Percentiles rank a stretch among this genome's conserved stretches.
Conservation (phyloP, 2,797 vertebrate genomes). For the Hemitrygon akajei region DNA sequence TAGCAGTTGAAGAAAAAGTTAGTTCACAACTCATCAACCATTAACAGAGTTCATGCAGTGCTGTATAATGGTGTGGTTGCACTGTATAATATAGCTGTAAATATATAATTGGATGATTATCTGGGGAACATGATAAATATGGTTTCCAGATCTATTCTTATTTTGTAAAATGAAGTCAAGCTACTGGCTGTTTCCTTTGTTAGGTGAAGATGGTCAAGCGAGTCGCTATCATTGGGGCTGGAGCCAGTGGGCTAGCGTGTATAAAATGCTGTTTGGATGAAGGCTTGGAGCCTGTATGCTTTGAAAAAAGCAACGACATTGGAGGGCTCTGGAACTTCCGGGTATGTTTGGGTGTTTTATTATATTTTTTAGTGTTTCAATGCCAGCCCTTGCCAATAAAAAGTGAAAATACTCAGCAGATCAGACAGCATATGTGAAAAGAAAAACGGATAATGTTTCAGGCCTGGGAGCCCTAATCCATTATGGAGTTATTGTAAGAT, state of each 20-base stretch:
- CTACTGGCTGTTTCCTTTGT: neutral
- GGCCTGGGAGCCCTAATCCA: too few relatives aligned
- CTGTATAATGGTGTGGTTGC: neutral
- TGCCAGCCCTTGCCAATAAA: neutral
- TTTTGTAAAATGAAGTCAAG: neutral
- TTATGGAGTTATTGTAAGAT: too few relatives aligned
- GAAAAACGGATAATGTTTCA: too few relatives aligned
- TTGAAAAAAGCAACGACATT: conserved; percentile 56
- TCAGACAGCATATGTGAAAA: too few relatives aligned
- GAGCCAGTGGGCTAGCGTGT: conserved; percentile 54
- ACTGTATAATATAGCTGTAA: neutral
- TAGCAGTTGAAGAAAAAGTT: neutral
- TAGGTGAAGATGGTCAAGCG: conserved; percentile 51
- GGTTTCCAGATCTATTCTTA: neutral
- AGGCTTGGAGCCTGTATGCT: conserved; percentile 62
- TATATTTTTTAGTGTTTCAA: neutral
- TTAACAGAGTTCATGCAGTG: neutral
- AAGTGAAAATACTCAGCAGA: too few relatives aligned
- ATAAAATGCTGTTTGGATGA: conserved; percentile 65
- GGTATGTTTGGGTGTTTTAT: neutral
- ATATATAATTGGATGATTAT: neutral
- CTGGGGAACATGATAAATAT: neutral
- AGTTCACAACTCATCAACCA: neutral
- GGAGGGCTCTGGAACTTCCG: conserved; percentile 56
- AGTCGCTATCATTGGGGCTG: conserved; percentile 60